Conservation (phyloP, 2,113 vertebrate species). For the Sturnus vulgaris region DNA sequence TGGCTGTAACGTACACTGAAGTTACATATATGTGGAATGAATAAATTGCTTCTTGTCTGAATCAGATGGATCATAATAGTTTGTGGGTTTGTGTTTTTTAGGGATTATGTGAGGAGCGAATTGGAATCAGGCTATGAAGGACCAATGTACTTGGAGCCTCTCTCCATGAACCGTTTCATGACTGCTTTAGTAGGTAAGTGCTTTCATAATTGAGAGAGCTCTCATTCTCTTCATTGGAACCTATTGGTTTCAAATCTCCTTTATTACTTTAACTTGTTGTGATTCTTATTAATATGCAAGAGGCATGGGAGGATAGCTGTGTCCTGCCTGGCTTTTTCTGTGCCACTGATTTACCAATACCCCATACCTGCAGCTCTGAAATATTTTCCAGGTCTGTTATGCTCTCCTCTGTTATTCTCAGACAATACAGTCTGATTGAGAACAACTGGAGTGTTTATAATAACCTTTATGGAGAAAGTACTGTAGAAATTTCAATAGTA, state of each 20-base stretch:
- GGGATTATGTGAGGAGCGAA: conserved; percentile 96
- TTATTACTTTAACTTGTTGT: not conserved
- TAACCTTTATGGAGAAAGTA: not conserved
- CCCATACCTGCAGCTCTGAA: not conserved
- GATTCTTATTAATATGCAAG: not conserved
- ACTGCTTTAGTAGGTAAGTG: conserved; percentile 92
- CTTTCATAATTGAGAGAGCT: not conserved
- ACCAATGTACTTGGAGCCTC: conserved; percentile 92
- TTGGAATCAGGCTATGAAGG: conserved; percentile 94
- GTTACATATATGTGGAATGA: not conserved
- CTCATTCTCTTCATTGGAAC: not conserved
- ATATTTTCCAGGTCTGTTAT: not conserved
- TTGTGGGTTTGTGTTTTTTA: conserved; percentile 60
- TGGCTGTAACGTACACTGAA: not conserved
- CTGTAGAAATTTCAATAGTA: not conserved
- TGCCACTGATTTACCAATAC: not conserved
- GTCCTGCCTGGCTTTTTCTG: not conserved
- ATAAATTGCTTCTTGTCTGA: not conserved
- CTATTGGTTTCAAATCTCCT: not conserved
- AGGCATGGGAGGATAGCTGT: not conserved
- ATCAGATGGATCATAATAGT: not conserved
- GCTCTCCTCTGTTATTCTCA: not conserved
- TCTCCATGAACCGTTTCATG: conserved; percentile 96
- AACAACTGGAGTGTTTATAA: not conserved
- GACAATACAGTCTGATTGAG: not conserved